Percentiles rank a stretch among this genome's conserved stretches.
These are phyloP conservation scores for Agrotis clavis DNA, from an alignment of 2,888 invertebrate genomes.

Conservation along the genomic window DNA sequence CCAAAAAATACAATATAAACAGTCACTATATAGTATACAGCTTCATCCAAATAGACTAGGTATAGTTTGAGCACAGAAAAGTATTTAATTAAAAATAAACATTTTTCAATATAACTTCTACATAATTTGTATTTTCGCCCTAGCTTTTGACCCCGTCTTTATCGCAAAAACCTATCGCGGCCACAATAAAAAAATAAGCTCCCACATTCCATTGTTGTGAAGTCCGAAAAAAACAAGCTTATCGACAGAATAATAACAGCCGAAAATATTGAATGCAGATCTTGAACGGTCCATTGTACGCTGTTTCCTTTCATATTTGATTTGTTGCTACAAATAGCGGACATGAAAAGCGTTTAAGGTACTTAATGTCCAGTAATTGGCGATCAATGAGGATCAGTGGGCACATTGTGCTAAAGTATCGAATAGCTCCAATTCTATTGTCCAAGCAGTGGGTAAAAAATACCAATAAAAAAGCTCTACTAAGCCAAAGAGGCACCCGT, in stretches of 20 bases:
- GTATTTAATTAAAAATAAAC: too few relatives aligned
- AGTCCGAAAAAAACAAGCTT: slow-evolving; percentile 81
- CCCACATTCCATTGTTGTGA: slow-evolving; percentile 76
- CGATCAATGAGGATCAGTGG: slow-evolving; percentile 91
- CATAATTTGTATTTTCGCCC: slow-evolving; percentile 7
- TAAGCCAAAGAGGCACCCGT: slow-evolving; percentile 80
- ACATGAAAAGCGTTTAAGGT: slow-evolving; percentile 89
- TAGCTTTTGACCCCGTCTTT: slow-evolving; percentile 73
- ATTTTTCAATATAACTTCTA: not conserved
- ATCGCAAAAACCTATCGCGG: slow-evolving; percentile 72
- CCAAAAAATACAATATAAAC: too few relatives aligned
- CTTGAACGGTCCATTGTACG: slow-evolving; percentile 85
- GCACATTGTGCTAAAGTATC: slow-evolving; percentile 89
- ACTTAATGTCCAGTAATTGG: slow-evolving; percentile 92
- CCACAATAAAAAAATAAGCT: slow-evolving; percentile 73
- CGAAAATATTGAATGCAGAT: slow-evolving; percentile 82
- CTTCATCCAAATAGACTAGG: not conserved
- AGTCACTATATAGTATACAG: not conserved
- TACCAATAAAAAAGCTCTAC: slow-evolving; percentile 75
- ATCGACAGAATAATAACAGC: slow-evolving; percentile 82
- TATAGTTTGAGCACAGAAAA: not conserved
- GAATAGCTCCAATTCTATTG: slow-evolving; percentile 81
- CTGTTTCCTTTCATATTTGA: slow-evolving; percentile 85
- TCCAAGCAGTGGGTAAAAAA: slow-evolving; percentile 80
- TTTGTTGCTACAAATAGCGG: slow-evolving; percentile 90